Conservation (phyloP, 2,888 invertebrate genomes). For the Therioaphis trifolii region DNA sequence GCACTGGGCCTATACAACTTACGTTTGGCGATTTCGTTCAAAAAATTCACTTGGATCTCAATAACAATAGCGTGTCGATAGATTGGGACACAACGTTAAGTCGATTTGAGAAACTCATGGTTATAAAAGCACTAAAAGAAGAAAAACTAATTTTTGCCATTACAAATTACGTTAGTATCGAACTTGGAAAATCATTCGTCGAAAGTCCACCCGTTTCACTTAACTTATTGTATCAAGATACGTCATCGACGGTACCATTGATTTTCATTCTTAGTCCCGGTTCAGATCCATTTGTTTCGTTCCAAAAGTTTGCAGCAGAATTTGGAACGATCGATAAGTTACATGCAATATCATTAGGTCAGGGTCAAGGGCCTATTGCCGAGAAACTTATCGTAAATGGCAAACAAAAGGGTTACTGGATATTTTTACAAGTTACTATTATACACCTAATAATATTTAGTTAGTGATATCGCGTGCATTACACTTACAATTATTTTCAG, state of each 20-base stretch:
- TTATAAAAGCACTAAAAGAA: slow-evolving; percentile 81
- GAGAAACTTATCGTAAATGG: slow-evolving; percentile 85
- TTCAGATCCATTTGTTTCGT: slow-evolving; percentile 87
- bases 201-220: slow-evolving; percentile 84
- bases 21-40: slow-evolving; percentile 32
- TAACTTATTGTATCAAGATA: slow-evolving; percentile 77
- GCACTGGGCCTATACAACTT: slow-evolving; percentile 10
- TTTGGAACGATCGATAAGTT: slow-evolving; percentile 78
- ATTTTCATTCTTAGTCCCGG: slow-evolving; percentile 90
- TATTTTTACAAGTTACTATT: slow-evolving; percentile 78
- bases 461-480: neutral
- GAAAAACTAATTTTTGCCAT: slow-evolving; percentile 86
- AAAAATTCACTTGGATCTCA: slow-evolving; percentile 27
- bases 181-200: slow-evolving; percentile 82
- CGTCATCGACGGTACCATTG: slow-evolving; percentile 79
- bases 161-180: slow-evolving; percentile 81
- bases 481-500: slow-evolving; percentile 71
- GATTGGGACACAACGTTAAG: slow-evolving; percentile 26
- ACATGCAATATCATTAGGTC: slow-evolving; percentile 88
- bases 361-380: slow-evolving; percentile 89
- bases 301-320: slow-evolving; percentile 83
- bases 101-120: slow-evolving; percentile 83
- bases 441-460: neutral
- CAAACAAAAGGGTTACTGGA: slow-evolving; percentile 83
- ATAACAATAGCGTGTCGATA: neutral